phyloP scores from a whole-genome alignment of 2,888 invertebrate species.

The Zaprionus bogoriensis region DNA sequence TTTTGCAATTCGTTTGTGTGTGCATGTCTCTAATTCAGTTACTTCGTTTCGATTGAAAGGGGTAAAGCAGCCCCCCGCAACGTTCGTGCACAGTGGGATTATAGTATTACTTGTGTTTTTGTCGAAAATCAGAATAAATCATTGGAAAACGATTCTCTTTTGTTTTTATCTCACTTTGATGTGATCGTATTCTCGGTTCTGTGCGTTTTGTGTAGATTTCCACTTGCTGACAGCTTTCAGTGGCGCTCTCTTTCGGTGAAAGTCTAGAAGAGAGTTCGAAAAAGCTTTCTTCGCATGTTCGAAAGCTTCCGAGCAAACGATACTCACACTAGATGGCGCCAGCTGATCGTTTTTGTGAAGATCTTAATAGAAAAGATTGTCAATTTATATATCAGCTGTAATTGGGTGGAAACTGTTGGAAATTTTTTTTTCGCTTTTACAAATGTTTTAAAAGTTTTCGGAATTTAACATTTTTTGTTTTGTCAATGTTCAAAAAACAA shows the following conservation, averaged over 20 bases:
- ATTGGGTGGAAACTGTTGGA: no score
- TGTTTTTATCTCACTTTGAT: background rate
- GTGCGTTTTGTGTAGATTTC: background rate
- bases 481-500: no score
- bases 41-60: constrained; percentile 39
- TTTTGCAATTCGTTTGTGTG: constrained; percentile 47
- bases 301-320: constrained; percentile 50
- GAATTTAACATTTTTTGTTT: no score
- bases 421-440: background rate
- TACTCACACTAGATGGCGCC: constrained; percentile 55
- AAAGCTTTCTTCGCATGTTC: constrained; percentile 41
- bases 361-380: background rate
- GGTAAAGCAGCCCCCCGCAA: constrained; percentile 21
- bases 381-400: no score
- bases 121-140: constrained; percentile 67
- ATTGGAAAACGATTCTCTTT: constrained; percentile 30
- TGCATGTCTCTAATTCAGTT: constrained; percentile 44
- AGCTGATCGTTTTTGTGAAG: constrained; percentile 12
- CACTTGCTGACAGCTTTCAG: constrained; percentile 5
- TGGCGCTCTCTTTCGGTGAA: constrained; percentile 51
- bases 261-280: constrained; percentile 32
- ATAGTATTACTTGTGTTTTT: constrained; percentile 82
- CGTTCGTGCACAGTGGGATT: constrained; percentile 32
- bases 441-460: background rate
- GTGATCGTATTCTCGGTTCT: background rate